These are phyloP conservation scores for Drosophila watanabei DNA, from an alignment of 1,140 invertebrate species.

Conservation along the genomic window DNA sequence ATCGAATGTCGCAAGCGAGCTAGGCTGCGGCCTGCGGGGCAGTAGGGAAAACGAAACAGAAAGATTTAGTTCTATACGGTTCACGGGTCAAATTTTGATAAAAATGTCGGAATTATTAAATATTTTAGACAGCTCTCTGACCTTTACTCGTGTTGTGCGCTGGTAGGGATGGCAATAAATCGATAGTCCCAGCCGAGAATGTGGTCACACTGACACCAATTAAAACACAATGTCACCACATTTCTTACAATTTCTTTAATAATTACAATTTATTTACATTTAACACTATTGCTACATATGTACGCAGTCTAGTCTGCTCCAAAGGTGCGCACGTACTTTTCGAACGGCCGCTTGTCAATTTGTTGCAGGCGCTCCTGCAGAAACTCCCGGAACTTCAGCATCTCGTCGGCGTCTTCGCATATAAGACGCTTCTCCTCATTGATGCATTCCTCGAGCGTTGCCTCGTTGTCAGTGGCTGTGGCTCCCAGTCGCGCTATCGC, in stretches of 20 bases:
- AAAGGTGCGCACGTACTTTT: conserved; percentile 61
- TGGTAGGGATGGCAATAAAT: conserved; percentile 43
- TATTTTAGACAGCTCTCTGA: conserved; percentile 44
- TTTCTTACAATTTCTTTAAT: not conserved
- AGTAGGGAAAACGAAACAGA: conserved; percentile 25
- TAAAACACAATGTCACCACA: not conserved
- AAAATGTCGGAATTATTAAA: conserved; percentile 28
- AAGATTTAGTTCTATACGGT: conserved; percentile 23
- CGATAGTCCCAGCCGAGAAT: not conserved
- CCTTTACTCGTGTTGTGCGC: conserved; percentile 69
- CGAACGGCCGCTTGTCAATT: conserved; percentile 54
- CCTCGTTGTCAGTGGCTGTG: not conserved
- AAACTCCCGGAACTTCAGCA: conserved; percentile 60
- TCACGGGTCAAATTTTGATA: conserved; percentile 61
- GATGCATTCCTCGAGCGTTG: conserved; percentile 8
- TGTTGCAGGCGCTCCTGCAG: conserved; percentile 48
- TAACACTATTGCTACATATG: not conserved
- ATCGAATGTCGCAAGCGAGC: conserved; percentile 36
- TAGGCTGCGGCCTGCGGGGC: conserved; percentile 41
- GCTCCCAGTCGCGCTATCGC: conserved; percentile 10
- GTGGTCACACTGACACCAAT: conserved; percentile 3
- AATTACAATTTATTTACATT: conserved; percentile 4
- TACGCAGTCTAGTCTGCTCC: conserved; percentile 20
- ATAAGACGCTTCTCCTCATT: conserved; percentile 39
- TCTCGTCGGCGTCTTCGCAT: conserved; percentile 34